Evolutionary conservation across 2,113 vertebrate species (phyloP).

Genomic region (Thunnus maccoyii): DNA sequence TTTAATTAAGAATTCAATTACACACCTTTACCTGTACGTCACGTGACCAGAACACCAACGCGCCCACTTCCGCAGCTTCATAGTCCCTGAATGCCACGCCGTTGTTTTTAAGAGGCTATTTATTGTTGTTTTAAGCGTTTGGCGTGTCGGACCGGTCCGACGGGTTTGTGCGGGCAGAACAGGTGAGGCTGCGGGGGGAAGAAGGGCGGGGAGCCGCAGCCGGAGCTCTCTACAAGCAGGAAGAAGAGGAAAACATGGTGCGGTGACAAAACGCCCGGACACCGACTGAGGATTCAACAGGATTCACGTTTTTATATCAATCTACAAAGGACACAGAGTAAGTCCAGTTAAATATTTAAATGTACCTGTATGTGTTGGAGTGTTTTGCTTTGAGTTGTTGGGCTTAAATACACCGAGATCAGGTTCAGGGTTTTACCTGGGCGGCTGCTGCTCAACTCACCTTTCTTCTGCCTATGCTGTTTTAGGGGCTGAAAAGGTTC

Average conservation of each 20-base stretch:
- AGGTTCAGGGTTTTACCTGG: constrained; percentile 41
- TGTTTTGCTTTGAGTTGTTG: background rate
- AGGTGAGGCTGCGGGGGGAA: constrained; percentile 44
- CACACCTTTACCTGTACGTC: constrained; percentile 45
- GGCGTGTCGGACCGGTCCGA: constrained; percentile 59
- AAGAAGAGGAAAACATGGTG: constrained; percentile 68
- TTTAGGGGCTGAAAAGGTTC: too few species aligned
- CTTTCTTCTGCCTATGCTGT: background rate
- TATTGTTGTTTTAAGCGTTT: background rate
- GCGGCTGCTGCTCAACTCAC: constrained; percentile 8
- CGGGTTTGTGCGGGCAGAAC: constrained; percentile 46
- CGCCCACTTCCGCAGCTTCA: constrained; percentile 6
- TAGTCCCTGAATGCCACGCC: background rate
- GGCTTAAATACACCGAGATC: background rate
- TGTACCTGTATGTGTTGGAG: background rate
- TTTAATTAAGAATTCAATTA: constrained; percentile 47
- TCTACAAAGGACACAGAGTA: background rate
- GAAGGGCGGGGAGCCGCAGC: constrained; percentile 55
- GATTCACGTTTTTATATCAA: background rate
- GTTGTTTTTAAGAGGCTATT: background rate
- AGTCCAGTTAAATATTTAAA: background rate
- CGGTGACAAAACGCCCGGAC: constrained; percentile 39
- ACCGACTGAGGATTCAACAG: background rate
- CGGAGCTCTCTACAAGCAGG: constrained; percentile 51
- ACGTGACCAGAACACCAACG: constrained; percentile 25